Base-by-base conservation (phyloP, 2,113 vertebrate genomes). In the Melanocharis versteri region DNA sequence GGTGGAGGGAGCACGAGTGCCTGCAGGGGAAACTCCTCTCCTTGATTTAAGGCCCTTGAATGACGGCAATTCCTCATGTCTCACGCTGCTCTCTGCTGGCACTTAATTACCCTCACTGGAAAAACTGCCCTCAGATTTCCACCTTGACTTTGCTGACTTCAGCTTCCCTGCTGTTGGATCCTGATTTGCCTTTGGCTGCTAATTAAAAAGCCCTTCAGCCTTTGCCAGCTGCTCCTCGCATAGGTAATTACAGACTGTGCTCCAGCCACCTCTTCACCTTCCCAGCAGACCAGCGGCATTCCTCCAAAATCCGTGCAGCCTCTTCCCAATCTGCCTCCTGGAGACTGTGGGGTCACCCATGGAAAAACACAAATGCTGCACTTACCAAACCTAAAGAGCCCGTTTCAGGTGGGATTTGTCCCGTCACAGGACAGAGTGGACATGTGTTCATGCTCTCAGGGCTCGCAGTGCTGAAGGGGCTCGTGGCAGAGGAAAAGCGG, bases 201-300 rank as follows among this genome's bases (percentile, higher is more conserved):
- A 94, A 97, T 95, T 93, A 96, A 94, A 95, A 95, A 96, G 92
- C 93, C 95, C 95, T 95, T 96, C 92, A 95, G 95, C 64, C 2
- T 42, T 53, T 42, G n/a, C 85, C 19, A 35, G 54, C 93, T 87
- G 94, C 94, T 94, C 89, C 85, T 85, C 19, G 76, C 44, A 22
- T 35, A 28, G 86, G 79, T 76, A 79, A 88, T 96, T 56, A 68
- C 8, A 9, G 68, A 3, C 69, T 11, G 7, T 86, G 94, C 58
- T 60, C 76, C 83, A 57, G 87, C 80, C 89, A 76, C 89, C 85
- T 76, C 94, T 8, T 40, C 87, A 60, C 76, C 71, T 45, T 37
- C 86, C 27, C 82, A 7, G 62, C 83, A 45, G 53, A 48, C 3
- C 33, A 0, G 18, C 1, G 0, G 58, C 19, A 1, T 56, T 54